These are phyloP conservation scores for Adelphocoris suturalis DNA, from an alignment of 2,888 invertebrate species.

Conservation along the genomic window DNA sequence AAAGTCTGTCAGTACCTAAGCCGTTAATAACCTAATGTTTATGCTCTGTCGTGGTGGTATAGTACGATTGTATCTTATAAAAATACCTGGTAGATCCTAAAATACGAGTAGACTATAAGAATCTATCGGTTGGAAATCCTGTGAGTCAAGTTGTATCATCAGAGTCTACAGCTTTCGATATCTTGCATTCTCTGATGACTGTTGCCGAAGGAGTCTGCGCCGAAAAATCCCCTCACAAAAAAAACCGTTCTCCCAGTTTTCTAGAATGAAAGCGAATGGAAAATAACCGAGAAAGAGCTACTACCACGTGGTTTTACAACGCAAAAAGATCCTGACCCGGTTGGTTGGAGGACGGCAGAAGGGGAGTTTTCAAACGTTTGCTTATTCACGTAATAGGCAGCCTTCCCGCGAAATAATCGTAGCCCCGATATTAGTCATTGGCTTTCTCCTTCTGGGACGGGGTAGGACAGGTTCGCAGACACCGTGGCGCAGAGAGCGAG, in stretches of 20 bases:
- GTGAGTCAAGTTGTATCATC: not conserved
- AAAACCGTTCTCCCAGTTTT: constrained; percentile 39
- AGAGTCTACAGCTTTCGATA: not conserved
- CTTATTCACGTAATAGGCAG: constrained; percentile 60
- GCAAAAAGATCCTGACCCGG: constrained; percentile 60
- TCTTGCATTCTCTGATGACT: not conserved
- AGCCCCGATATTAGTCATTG: constrained; percentile 51
- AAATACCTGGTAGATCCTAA: too few species aligned
- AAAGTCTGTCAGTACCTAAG: too few species aligned
- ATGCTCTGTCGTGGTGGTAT: too few species aligned
- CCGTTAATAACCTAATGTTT: too few species aligned
- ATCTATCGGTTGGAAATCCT: not conserved
- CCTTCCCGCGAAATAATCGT: constrained; percentile 48
- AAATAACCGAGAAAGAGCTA: constrained; percentile 48
- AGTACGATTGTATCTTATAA: too few species aligned
- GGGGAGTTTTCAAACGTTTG: constrained; percentile 27
- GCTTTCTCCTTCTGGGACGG: constrained; percentile 41
- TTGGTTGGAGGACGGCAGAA: not conserved
- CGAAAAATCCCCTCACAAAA: not conserved
- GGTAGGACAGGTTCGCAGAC: constrained; percentile 49
- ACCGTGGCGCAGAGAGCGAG: constrained; percentile 20
- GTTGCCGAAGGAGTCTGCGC: not conserved
- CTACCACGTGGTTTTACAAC: constrained; percentile 51
- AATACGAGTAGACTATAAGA: too few species aligned
- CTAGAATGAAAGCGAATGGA: constrained; percentile 64